Conservation (phyloP, 2,888 invertebrate species). For the Lamellibrachia columna region DNA sequence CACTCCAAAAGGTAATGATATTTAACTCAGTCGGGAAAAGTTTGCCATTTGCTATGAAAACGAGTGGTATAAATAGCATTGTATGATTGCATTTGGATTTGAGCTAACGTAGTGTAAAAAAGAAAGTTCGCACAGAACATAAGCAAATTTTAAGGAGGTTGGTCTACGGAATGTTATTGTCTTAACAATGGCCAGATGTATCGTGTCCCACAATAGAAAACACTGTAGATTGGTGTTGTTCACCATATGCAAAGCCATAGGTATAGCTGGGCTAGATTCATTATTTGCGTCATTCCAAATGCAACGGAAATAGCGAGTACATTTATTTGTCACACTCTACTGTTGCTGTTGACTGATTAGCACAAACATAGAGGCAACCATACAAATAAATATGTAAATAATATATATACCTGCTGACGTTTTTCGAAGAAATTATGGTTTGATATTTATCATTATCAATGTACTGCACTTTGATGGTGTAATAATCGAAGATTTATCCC, state of each 20-base stretch:
- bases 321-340: neutral
- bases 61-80: too few species aligned
- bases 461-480: neutral
- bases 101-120: too few species aligned
- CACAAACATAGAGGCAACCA: neutral
- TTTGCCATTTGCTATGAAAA: too few species aligned
- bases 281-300: neutral
- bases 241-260: neutral
- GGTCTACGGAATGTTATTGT: too few species aligned
- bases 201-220: neutral
- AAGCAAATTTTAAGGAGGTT: too few species aligned
- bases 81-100: too few species aligned
- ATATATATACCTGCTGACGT: neutral
- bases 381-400: neutral
- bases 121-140: too few species aligned
- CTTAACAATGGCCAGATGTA: neutral
- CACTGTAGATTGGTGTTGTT: too few species aligned
- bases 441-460: constrained; percentile 16
- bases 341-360: neutral
- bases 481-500: neutral
- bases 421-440: neutral
- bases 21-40: too few species aligned
- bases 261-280: neutral
- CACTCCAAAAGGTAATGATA: too few species aligned
- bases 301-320: neutral